Conservation (phyloP, 1,140 invertebrate species). For the Epicauta chinensis region DNA sequence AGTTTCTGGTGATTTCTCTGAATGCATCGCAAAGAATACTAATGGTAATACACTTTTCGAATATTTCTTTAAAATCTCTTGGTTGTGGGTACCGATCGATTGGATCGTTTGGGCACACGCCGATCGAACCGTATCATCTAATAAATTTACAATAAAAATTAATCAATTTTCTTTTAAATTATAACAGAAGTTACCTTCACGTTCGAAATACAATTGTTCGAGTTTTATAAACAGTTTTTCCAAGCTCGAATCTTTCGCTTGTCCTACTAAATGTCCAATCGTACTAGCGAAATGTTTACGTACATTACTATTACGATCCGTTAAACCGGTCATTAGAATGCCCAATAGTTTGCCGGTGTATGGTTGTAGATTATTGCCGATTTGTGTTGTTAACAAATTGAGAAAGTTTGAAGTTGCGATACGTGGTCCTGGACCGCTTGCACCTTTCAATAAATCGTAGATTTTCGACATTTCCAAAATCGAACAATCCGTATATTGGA, state of each 20-base stretch:
- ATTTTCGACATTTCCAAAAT: slow-evolving; percentile 67
- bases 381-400: slow-evolving; percentile 56
- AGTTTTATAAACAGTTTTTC: slow-evolving; percentile 80
- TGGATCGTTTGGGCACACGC: slow-evolving; percentile 74
- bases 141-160: slow-evolving; percentile 1
- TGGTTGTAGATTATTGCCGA: slow-evolving; percentile 52
- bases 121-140: slow-evolving; percentile 62
- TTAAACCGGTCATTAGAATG: slow-evolving; percentile 69
- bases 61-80: slow-evolving; percentile 75
- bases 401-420: slow-evolving; percentile 81
- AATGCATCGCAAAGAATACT: slow-evolving; percentile 86
- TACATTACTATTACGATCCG: slow-evolving; percentile 75
- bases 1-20: slow-evolving; percentile 58
- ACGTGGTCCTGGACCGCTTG: slow-evolving; percentile 76
- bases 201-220: slow-evolving; percentile 63
- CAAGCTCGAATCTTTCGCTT: slow-evolving; percentile 80
- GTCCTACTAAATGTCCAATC: slow-evolving; percentile 78
- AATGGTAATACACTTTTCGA: slow-evolving; percentile 72
- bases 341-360: slow-evolving; percentile 71
- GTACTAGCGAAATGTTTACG: slow-evolving; percentile 76
- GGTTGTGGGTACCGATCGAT: slow-evolving; percentile 74
- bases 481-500: slow-evolving; percentile 72
- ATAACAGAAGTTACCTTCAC: slow-evolving; percentile 51
- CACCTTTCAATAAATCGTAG: slow-evolving; percentile 74
- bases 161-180: neutral